Conservation (phyloP, 1,140 invertebrate genomes). For the Samia ricini region DNA sequence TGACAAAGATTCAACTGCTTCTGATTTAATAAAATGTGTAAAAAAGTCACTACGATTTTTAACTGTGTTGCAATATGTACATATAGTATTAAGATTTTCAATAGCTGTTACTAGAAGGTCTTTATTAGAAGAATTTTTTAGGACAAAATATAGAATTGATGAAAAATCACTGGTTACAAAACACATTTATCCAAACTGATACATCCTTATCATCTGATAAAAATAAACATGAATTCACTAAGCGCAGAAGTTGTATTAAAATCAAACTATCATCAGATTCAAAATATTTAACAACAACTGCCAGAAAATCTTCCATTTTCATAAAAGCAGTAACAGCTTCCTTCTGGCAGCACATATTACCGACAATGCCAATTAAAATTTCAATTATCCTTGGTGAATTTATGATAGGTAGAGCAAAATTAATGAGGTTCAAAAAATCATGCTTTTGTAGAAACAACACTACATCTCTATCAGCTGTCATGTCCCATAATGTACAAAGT, state of each 20-base stretch:
- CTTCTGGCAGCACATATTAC: conserved; percentile 83
- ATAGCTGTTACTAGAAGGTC: conserved; percentile 77
- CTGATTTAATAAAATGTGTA: conserved; percentile 52
- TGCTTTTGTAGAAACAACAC: conserved; percentile 82
- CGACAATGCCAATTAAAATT: conserved; percentile 85
- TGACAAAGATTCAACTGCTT: conserved; percentile 49
- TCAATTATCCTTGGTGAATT: conserved; percentile 79
- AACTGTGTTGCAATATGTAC: conserved; percentile 61
- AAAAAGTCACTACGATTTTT: conserved; percentile 51
- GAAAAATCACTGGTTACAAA: conserved; percentile 76
- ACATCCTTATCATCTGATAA: conserved; percentile 64
- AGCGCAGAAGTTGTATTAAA: conserved; percentile 82
- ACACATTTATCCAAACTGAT: conserved; percentile 72
- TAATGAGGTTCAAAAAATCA: conserved; percentile 80
- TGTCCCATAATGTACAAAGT: conserved; percentile 87
- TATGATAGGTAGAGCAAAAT: conserved; percentile 70
- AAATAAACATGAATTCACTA: conserved; percentile 79
- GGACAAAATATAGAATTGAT: conserved; percentile 80
- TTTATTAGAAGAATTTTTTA: conserved; percentile 83
- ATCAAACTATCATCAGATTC: conserved; percentile 80
- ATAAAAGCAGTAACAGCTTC: conserved; percentile 67
- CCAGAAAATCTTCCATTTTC: conserved; percentile 63
- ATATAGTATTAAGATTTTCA: conserved; percentile 78
- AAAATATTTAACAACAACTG: conserved; percentile 77
- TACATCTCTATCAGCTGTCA: conserved; percentile 85